phyloP scores from a whole-genome alignment of 2,797 vertebrate genomes.

The Carapus acus region DNA sequence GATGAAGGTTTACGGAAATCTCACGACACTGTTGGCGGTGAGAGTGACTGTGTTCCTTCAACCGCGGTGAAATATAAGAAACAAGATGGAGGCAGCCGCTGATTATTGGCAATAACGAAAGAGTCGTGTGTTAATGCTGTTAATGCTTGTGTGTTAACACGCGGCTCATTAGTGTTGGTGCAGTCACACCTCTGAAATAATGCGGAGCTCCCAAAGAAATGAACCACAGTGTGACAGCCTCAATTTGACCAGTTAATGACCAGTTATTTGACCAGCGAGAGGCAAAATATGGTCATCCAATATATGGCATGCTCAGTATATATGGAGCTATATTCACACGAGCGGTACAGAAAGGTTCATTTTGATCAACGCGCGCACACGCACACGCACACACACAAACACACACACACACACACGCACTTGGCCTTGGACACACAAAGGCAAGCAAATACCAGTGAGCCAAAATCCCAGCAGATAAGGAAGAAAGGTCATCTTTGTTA shows the following conservation, averaged over 20 bases:
- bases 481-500: constrained; percentile 37
- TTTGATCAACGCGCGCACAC: too few species aligned
- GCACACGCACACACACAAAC: too few species aligned
- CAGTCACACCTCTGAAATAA: constrained; percentile 39
- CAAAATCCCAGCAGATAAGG: constrained; percentile 13
- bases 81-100: constrained; percentile 18
- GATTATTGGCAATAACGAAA: constrained; percentile 9
- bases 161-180: constrained; percentile 44
- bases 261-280: too few species aligned
- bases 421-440: background rate
- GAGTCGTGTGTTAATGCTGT: constrained; percentile 26
- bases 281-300: too few species aligned
- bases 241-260: too few species aligned
- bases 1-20: background rate
- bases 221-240: constrained; percentile 2
- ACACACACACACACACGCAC: constrained; percentile 4
- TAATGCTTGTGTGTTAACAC: constrained; percentile 44
- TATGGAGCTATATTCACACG: too few species aligned
- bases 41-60: background rate
- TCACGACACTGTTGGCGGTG: background rate
- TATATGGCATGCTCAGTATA: too few species aligned
- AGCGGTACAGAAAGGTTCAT: too few species aligned
- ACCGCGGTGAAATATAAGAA: constrained; percentile 3
- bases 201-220: constrained; percentile 21
- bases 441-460: constrained; percentile 17